Base-by-base conservation (phyloP, 35 echinoderm and acorn worm species). In the Hemicentrotus pulcherrimus region DNA sequence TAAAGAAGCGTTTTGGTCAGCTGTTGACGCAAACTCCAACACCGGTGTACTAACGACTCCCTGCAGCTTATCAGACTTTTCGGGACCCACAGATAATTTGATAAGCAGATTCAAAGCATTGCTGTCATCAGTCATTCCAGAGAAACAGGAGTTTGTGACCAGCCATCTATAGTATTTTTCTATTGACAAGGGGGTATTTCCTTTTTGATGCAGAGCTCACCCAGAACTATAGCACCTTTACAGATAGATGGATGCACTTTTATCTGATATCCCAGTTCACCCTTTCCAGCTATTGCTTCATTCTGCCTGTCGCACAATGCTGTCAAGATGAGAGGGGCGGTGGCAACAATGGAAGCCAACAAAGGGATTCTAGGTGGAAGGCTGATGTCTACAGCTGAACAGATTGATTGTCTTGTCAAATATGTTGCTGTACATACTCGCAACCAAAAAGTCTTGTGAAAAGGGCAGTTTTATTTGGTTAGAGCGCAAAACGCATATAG, bases 1-100 rank as follows among this genome's bases (percentile, higher is more conserved):
- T 99, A 52, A 99, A 99, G 98, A 99, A 97, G 90, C 86, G 98
- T 19, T 99, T 99, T 88, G 98, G 98, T 5, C 97, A 96, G 32
- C 95, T 99, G 31, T 96, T 95, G 13, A 99, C 98, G 46, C 98
- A 99, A 88, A 87, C 95, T 28, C 98, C 98, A 30, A 97, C 95
- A 92, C 98, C 98, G 86, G 92, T 96, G 13, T 99, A 96, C 85
- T 99, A 94, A 97, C 0, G 48, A 15, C 4, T 19, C 32, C 0
- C 88, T 13, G 7, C 31, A 28, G 24, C 65, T 28, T 78, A 78
- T 28, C 22, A 78, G 65, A 78, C 65, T 78, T 78, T 78, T n/a
- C 65, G 19, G 65, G 19, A 78, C 22, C 18, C 65, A n/a, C 0
- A 28, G 65, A 28, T 18, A 78, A 4, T 7, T 22, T n/a, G 18